Evolutionary conservation across 2,888 invertebrate species (phyloP), one percentile per base, ranked within the genome.

Genomic region (Ommatoiulus sabulosus): DNA sequence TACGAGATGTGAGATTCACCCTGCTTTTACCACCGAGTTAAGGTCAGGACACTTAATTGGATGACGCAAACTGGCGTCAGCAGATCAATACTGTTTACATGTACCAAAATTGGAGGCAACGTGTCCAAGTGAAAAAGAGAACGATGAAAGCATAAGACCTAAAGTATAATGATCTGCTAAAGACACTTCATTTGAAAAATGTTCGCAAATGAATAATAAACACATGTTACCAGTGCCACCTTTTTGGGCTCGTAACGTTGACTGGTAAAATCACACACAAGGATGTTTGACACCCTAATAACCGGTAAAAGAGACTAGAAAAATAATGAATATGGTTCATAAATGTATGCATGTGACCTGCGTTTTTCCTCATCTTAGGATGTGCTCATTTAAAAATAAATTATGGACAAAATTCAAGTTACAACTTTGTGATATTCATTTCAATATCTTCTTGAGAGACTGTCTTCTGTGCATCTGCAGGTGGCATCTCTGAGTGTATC

Each of bases 401-500:
- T n/a, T 3, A 20, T 0, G 20, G 2, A 63, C 4, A 63, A 63
- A 20, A 20, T n/a, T 63, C 7, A 4, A 20, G 4, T 63, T 63
- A 63, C 63, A 85, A 85, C 43, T 85, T 85, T 44, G 85, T 85
- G 20, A 85, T 10, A 44, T 85, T 35, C 44, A 44, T n/a, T 35
- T 3, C 43, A n/a, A 35, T 85, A 44, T 85, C 85, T 44, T 85
- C 85, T 44, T 44, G 43, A 35, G 85, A 0, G 7, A 85, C 35
- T 24, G 85, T 44, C 3, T 4, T 17, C 43, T 44, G 35, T 24
- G 24, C 35, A 44, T 44, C 85, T 5, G 43, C 85, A 63, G 20
- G 8, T n/a, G 3, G 17, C 85, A 6, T n/a, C 7, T 85, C n/a
- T 44, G 35, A 44, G 44, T 3, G 5, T 0, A 44, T 44, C 5